phyloP scores from a whole-genome alignment of 2,888 invertebrate genomes.

The Neuroscelio doddi region DNA sequence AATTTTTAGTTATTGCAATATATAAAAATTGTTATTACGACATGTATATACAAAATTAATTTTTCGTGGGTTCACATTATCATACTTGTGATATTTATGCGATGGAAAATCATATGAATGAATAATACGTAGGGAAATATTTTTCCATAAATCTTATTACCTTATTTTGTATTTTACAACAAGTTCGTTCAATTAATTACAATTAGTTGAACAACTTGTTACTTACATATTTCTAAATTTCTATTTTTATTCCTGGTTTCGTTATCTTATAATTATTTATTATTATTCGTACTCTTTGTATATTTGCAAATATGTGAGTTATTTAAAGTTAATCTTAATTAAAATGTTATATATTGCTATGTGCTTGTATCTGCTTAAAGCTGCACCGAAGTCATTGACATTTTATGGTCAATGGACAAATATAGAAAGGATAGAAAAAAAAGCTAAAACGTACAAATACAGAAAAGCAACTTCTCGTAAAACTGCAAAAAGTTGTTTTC shows the following conservation, averaged over 20 bases:
- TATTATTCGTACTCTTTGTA: slow-evolving; percentile 9
- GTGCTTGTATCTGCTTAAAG: slow-evolving; percentile 53
- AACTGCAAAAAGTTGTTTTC: neutral
- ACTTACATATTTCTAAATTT: neutral
- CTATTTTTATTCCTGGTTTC: too few species aligned
- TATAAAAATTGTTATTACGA: too few species aligned
- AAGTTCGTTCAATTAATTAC: too few species aligned
- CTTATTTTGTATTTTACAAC: too few species aligned
- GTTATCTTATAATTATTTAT: slow-evolving; percentile 11
- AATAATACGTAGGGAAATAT: too few species aligned
- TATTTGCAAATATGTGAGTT: slow-evolving; percentile 14
- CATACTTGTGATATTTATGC: too few species aligned
- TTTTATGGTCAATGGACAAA: slow-evolving; percentile 47
- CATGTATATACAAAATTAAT: too few species aligned
- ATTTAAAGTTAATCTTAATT: slow-evolving; percentile 25
- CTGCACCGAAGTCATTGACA: slow-evolving; percentile 62
- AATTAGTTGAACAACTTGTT: too few species aligned
- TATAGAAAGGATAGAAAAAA: slow-evolving; percentile 35
- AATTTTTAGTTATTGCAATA: too few species aligned
- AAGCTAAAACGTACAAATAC: slow-evolving; percentile 5
- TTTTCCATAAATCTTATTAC: too few species aligned
- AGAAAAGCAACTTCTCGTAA: neutral
- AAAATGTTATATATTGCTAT: slow-evolving; percentile 37
- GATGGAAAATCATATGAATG: too few species aligned
- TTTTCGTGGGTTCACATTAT: too few species aligned